Evolutionary conservation across 2,888 invertebrate species (phyloP).

Genomic region (Agonopterix arenella): DNA sequence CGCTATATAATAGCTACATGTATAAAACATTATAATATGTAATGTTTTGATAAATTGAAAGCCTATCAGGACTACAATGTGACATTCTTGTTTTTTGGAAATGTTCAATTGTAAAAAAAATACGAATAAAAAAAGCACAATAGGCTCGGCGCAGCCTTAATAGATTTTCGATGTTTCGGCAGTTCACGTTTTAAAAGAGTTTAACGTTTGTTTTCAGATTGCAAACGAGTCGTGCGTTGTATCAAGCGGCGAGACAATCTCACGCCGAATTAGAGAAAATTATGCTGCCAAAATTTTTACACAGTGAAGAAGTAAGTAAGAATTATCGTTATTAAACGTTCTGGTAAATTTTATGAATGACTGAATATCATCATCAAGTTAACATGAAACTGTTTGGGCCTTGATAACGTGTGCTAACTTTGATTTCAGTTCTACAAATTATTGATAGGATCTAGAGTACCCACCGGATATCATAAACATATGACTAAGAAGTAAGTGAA

Average conservation of each 20-base stretch:
- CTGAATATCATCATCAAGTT: too few relatives aligned
- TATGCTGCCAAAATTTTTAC: slow-evolving; percentile 87
- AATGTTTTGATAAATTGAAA: too few relatives aligned
- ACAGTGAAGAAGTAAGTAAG: slow-evolving; percentile 84
- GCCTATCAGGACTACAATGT: too few relatives aligned
- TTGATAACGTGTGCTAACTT: background rate
- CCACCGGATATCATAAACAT: slow-evolving; percentile 73
- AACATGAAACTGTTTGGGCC: slow-evolving; percentile 1
- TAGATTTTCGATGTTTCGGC: too few relatives aligned
- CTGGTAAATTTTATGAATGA: background rate
- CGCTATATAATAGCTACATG: too few relatives aligned
- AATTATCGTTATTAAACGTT: background rate
- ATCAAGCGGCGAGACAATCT: slow-evolving; percentile 87
- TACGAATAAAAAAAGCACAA: too few relatives aligned
- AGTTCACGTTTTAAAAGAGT: too few relatives aligned
- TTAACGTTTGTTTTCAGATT: slow-evolving; percentile 53
- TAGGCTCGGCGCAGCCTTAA: too few relatives aligned
- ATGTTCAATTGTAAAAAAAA: too few relatives aligned
- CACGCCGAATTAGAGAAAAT: slow-evolving; percentile 84
- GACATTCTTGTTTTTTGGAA: too few relatives aligned
- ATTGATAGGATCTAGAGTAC: slow-evolving; percentile 81
- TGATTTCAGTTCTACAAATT: slow-evolving; percentile 82
- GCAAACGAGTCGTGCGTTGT: slow-evolving; percentile 85
- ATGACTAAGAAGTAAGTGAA: slow-evolving; percentile 71
- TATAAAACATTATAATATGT: too few relatives aligned